Conservation (phyloP, 2,113 vertebrate genomes). For the Genyomyrus donnyi region DNA sequence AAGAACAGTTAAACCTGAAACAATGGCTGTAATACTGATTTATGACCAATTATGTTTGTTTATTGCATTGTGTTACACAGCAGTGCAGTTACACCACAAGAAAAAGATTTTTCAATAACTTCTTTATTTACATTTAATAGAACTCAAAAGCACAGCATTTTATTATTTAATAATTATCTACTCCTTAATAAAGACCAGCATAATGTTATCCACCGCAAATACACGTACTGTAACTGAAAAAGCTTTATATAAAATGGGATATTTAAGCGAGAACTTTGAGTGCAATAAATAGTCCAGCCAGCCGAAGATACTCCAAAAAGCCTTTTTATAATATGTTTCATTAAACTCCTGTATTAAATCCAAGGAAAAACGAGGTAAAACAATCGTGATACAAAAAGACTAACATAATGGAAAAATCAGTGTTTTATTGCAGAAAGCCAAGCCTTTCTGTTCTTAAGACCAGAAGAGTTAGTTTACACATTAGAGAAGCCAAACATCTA, state of each 20-base stretch:
- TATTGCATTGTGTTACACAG: background rate
- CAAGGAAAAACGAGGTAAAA: background rate
- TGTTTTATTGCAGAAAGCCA: conserved; percentile 12
- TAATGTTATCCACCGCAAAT: background rate
- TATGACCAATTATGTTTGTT: background rate
- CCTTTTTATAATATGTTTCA: background rate
- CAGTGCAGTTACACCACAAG: background rate
- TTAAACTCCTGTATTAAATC: background rate
- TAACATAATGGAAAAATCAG: background rate
- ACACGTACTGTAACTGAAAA: background rate
- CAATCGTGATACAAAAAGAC: background rate
- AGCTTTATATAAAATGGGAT: background rate
- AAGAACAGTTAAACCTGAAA: background rate
- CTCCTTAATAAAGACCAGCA: background rate
- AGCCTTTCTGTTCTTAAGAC: conserved; percentile 28
- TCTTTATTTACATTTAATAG: background rate
- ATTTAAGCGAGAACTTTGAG: background rate
- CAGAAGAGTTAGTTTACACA: conserved; percentile 20
- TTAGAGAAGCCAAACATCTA: background rate
- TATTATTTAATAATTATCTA: background rate
- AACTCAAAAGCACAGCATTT: background rate
- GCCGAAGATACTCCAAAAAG: background rate
- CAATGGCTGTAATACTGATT: background rate
- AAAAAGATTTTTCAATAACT: background rate
- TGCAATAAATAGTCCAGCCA: background rate